Evolutionary conservation across 2,888 invertebrate species (phyloP).

Genomic region (Miltochrista miniata): DNA sequence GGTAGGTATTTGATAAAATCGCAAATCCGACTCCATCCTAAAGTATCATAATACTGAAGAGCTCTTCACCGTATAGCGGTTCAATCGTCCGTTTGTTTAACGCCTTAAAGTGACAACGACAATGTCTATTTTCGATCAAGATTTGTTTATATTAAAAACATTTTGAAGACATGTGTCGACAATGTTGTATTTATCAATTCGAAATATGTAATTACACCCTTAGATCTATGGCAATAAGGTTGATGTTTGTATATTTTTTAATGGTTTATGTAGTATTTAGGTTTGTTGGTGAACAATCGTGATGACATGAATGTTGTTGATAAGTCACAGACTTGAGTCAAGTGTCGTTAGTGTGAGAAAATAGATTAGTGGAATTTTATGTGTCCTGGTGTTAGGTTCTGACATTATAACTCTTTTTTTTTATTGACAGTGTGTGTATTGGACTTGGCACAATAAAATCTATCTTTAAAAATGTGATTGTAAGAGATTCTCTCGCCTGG

Average conservation of each 20-base stretch:
- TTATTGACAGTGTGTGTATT: too few relatives aligned
- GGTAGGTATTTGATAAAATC: conserved; percentile 19
- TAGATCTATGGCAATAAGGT: rapidly evolving
- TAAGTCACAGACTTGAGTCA: conserved; percentile 43
- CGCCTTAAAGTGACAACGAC: conserved; percentile 70
- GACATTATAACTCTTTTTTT: too few relatives aligned
- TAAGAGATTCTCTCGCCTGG: too few relatives aligned
- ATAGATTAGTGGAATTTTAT: conserved; percentile 38
- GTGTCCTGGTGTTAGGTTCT: conserved; percentile 13
- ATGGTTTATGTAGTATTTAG: conserved; percentile 2
- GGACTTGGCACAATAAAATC: too few relatives aligned
- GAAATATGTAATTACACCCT: conserved; percentile 1
- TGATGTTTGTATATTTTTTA: conserved; percentile 6
- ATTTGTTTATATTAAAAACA: conserved; percentile 75
- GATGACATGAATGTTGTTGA: conserved; percentile 67
- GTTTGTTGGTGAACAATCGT: conserved; percentile 29
- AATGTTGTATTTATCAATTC: conserved; percentile 12
- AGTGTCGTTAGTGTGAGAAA: conserved; percentile 50
- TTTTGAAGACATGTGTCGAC: conserved; percentile 47
- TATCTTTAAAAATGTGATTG: not conserved
- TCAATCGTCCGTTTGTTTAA: conserved; percentile 55
- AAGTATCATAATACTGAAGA: conserved; percentile 39
- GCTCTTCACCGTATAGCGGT: conserved; percentile 42
- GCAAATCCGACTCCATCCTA: conserved; percentile 35
- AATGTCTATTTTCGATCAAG: conserved; percentile 72